A percentile compares a stretch with the other conserved stretches of the same genome.
Conservation (phyloP, 1,140 invertebrate genomes). For the Diachasma alloeum region DNA sequence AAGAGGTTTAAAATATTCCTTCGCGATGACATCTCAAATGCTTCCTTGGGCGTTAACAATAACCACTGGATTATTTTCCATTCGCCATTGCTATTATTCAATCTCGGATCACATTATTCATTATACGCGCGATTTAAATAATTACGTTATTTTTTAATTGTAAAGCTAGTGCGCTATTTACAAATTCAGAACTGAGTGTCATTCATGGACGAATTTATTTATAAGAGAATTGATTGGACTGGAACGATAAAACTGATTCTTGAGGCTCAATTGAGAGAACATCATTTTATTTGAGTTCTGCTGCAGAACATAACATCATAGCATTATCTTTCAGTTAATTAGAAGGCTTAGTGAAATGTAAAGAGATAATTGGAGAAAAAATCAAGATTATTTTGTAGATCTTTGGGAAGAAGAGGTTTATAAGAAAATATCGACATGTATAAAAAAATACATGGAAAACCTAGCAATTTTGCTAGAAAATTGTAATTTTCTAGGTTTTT, state of each 20-base stretch:
- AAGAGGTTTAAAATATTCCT: conserved; percentile 28
- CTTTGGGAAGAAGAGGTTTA: no score
- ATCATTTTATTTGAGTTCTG: no score
- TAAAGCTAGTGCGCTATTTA: not conserved
- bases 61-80: not conserved
- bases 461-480: no score
- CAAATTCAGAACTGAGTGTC: not conserved
- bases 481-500: no score
- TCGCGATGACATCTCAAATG: not conserved
- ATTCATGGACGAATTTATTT: not conserved
- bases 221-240: not conserved
- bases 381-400: no score
- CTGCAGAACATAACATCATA: no score
- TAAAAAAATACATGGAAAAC: no score
- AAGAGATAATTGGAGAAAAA: no score
- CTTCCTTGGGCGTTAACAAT: not conserved
- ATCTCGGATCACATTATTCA: not conserved
- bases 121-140: not conserved
- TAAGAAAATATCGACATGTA: no score
- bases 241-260: not conserved
- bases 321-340: no score
- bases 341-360: no score
- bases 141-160: not conserved
- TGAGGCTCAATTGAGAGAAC: no score
- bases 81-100: not conserved